Evolutionary conservation across 2,888 invertebrate genomes (phyloP), one percentile per base, ranked within the genome.

Genomic region (Alviniconcha strummeri): DNA sequence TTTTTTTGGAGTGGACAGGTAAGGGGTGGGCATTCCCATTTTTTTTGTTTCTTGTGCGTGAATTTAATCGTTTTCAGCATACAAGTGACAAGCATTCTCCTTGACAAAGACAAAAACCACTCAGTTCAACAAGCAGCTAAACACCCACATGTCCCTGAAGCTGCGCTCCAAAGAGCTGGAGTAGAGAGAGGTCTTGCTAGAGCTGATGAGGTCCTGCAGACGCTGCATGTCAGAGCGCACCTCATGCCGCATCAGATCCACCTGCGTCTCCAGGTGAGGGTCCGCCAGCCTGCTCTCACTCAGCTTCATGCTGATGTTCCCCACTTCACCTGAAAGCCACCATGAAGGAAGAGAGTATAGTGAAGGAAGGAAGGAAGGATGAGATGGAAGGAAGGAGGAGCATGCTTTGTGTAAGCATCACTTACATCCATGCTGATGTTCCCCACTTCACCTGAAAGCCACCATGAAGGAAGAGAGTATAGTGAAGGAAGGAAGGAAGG

Each of bases 231-330:
- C 82, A 9, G 64, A 54, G 8, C 74, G 74, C 74, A 82, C 75
- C 55, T 82, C 82, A 17, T 75, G 76, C 4, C 75, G 74, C 82
- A 82, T 82, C 74, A 75, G 64, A n/a, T 82, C 75, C 54, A 82
- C 82, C 67, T 82, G 82, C 0, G 82, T 82, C 19, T 82, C 82
- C 57, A 82, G 36, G 54, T 76, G 75, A 13, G 64, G 75, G 64
- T 82, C 74, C 74, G 64, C 17, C 55, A 15, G 52, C 64, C 17
- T 64, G 54, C 19, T 74, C 75, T 74, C 76, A 9, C 55, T 76
- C 55, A 82, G 76, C 9, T n/a, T 19, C 13, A 54, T 60, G 64
- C 54, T 64, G 55, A 82, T 74, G 67, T 52, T 55, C 11, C 82
- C 82, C 15, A 82, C 82, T n/a, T 82, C 82, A 64, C 17, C 82